Evolutionary conservation across 2,888 invertebrate genomes (phyloP), one percentile per base, ranked within the genome.

Genomic region (Morpho helenor): DNA sequence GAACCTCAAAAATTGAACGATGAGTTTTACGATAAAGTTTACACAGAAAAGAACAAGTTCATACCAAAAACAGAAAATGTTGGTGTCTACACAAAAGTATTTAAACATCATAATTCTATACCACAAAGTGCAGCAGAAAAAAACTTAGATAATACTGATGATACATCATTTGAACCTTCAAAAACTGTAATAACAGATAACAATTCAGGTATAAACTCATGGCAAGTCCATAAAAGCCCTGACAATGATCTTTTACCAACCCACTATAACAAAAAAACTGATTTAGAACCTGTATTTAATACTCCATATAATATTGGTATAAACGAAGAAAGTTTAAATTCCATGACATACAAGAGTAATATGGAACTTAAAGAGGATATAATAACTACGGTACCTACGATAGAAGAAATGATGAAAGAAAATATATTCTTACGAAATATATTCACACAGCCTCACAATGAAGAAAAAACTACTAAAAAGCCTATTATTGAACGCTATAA

Each of bases 401-500:
- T 16, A 73, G 66, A 78, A 67, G 74, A 81, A 23, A 71, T 78
- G 16, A 68, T 90, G 40, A 71, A 75, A 63, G 76, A 80, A 2
- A 90, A 90, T 57, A 77, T 88, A 53, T 90, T 89, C 65, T 67
- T 90, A 16, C 85, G 80, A 71, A 82, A 80, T 63, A 57, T 88
- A 47, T 70, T 84, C n/a, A 77, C 68, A 40, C 62, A 66, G 3
- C 69, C 73, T 8, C 70, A 73, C 44, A 63, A 64, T 31, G 69
- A 75, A 53, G 62, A 69, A 44, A 66, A 67, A 44, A 57, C 56
- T 45, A 56, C 57, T 3, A 70, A 72, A 42, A 73, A 73, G 58
- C 60, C 66, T 44, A 47, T 56, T 44, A 31, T 49, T 7, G 56
- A 42, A 54, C 64, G 58, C 50, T 56, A 45, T 55, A 48, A 57